Base-by-base conservation (phyloP, 2,113 vertebrate species). In the Campylomormyrus tamandua region DNA sequence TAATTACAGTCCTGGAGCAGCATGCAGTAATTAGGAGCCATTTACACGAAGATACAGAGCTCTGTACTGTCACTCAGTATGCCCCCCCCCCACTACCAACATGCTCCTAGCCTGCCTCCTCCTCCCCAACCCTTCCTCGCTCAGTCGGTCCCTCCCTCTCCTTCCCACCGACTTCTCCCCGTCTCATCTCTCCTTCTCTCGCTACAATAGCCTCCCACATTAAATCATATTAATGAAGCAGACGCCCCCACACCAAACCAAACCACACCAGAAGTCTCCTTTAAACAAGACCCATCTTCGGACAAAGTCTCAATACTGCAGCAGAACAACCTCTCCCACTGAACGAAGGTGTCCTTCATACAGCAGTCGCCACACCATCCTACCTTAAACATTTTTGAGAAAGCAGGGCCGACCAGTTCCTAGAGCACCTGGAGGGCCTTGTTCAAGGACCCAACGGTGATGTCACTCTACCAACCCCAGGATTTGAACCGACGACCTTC, bases 1-100 rank as follows among this genome's bases (percentile, higher is more conserved):
- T 94, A 94, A 96, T 95, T 94, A 95, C 92, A 95, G 92, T 91
- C 93, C 93, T 90, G 92, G 9, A 88, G 58, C 90, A 91, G 91
- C 93, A 90, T 91, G 90, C 92, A 91, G 93, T 94, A 95, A 96
- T 96, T 94, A 95, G 90, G 91, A 93, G 92, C 91, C 88, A 92
- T 92, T 94, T 94, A 92, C 92, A 94, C 93, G 83, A 93, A 93
- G 93, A 94, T 90, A 92, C 91, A 91, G 92, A 93, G 91, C 91
- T 90, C 19, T 9, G 31, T 24, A 13, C 13, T 86, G 48, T 86
- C 83, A 50, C 49, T 56, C 31, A 35, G 15, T 42, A 56, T 24
- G 5, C 31, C 27, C 50, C 21, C n/a, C 50, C 31, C 15, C 4
- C n/a, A 49, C 24, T 27, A 24, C 24, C 13, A 45, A 53, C 52